Percentiles rank a stretch among this genome's conserved stretches.
Conservation (phyloP, 2,113 vertebrate species). For the Propithecus coquereli region DNA sequence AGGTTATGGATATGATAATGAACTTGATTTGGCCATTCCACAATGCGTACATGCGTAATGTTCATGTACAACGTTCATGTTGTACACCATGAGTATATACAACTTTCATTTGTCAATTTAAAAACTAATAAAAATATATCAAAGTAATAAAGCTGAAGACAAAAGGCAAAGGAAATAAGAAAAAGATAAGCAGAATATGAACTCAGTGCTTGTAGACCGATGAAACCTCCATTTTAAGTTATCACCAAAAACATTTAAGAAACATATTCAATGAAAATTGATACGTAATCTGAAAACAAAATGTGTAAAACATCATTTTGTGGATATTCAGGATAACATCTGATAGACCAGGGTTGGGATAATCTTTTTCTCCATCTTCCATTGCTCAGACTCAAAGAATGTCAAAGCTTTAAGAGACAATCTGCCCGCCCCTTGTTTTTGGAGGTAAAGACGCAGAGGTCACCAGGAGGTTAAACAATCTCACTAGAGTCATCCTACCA, state of each 20-base stretch:
- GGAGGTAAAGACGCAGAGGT: background rate
- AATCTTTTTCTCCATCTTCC: background rate
- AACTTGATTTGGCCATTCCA: background rate
- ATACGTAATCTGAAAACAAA: constrained; percentile 3
- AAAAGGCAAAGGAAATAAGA: background rate
- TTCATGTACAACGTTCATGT: background rate
- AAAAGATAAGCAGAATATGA: background rate
- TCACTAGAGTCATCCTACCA: background rate
- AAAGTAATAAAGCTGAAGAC: background rate
- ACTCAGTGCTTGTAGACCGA: background rate
- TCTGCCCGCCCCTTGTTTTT: background rate
- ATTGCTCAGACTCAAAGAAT: background rate
- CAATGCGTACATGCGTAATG: too few species aligned
- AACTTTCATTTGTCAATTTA: background rate
- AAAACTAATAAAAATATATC: background rate
- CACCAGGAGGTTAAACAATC: background rate
- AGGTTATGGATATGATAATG: background rate
- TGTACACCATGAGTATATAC: background rate
- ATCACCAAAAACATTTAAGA: background rate
- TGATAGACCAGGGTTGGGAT: background rate
- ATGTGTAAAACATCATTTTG: background rate
- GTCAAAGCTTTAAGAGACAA: background rate
- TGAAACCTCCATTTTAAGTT: background rate
- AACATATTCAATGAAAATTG: constrained; percentile 1
- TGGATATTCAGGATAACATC: background rate